A percentile compares a stretch with the other conserved stretches of the same genome.
These are phyloP conservation scores for Eupithecia exiguata DNA, from an alignment of 2,888 invertebrate genomes.

Conservation along the genomic window DNA sequence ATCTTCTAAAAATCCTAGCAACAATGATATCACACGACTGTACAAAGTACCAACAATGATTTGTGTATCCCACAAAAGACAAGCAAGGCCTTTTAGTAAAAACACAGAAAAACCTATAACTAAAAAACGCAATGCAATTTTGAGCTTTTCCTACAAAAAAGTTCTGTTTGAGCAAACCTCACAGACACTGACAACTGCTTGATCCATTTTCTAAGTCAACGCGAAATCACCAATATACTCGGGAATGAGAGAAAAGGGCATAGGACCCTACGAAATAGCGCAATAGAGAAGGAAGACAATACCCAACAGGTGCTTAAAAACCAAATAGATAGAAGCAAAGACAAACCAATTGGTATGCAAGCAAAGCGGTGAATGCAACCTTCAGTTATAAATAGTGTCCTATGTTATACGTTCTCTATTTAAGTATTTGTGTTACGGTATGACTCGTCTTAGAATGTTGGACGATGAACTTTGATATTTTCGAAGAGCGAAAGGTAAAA, in stretches of 20 bases:
- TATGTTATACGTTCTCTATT: conserved; percentile 49
- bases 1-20: conserved; percentile 48
- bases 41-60: conserved; percentile 54
- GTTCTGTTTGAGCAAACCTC: background rate
- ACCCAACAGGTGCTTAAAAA: background rate
- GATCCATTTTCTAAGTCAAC: background rate
- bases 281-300: background rate
- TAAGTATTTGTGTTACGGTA: too few species aligned
- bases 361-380: conserved; percentile 75
- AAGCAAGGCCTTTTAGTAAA: background rate
- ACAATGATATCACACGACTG: conserved; percentile 63
- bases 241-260: background rate
- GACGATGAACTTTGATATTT: background rate
- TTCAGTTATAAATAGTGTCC: conserved; percentile 74
- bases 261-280: background rate
- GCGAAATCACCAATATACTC: background rate
- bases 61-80: conserved; percentile 47
- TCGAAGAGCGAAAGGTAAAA: background rate
- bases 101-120: background rate
- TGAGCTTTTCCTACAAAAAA: background rate
- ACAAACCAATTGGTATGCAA: conserved; percentile 27
- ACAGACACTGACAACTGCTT: background rate
- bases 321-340: background rate
- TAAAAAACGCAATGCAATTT: background rate
- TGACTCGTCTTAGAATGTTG: background rate